Evolutionary conservation across 2,888 invertebrate genomes (phyloP).

Genomic region (Portevinia maculata): DNA sequence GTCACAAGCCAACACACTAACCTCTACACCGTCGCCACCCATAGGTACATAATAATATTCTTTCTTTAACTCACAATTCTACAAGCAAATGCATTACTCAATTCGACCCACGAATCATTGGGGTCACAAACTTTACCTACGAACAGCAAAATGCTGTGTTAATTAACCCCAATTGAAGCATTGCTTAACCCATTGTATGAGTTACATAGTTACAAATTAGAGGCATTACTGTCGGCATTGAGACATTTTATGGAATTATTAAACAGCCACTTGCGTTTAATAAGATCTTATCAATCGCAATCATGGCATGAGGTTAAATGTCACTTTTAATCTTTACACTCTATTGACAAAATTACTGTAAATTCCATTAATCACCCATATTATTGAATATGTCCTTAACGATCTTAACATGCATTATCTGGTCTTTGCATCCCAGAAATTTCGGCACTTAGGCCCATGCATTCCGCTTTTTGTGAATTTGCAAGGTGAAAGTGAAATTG

Average conservation of each 20-base stretch:
- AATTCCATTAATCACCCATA: no score
- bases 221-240: constrained; percentile 1
- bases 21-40: no score
- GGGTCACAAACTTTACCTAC: background rate
- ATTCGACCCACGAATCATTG: background rate
- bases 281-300: constrained; percentile 11
- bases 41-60: no score
- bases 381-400: no score
- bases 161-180: constrained; percentile 63
- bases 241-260: background rate
- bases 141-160: constrained; percentile 12
- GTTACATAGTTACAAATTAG: constrained; percentile 48
- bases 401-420: no score
- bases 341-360: no score
- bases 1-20: no score
- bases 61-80: background rate
- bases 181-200: constrained; percentile 52
- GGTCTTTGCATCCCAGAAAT: no score
- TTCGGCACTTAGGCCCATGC: no score
- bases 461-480: no score
- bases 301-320: constrained; percentile 9
- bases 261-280: background rate
- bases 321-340: constrained; percentile 6
- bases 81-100: background rate
- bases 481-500: no score